phyloP scores from a whole-genome alignment of 2,888 invertebrate genomes.

The Diachrysia chrysitis region DNA sequence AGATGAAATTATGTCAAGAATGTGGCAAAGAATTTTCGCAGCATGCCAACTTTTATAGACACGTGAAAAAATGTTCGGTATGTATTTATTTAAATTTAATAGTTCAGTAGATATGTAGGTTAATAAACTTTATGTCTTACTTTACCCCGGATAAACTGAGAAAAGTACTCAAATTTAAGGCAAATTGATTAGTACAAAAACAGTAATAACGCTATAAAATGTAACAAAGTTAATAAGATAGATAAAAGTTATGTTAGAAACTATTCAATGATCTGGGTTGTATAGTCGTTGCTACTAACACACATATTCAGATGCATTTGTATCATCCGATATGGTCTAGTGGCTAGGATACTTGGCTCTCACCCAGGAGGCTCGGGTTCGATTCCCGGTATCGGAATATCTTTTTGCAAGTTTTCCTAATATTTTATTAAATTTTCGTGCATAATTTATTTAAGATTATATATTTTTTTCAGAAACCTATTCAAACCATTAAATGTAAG shows the following conservation, averaged over 20 bases:
- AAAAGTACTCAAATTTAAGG: too few species aligned
- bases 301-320: rapidly evolving
- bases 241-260: too few species aligned
- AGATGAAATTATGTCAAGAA: constrained; percentile 61
- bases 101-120: too few species aligned
- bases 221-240: too few species aligned
- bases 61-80: constrained; percentile 69
- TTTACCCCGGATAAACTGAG: too few species aligned
- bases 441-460: not conserved
- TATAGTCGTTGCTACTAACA: too few species aligned
- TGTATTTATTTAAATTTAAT: constrained; percentile 19
- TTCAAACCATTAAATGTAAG: constrained; percentile 55
- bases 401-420: constrained; percentile 30
- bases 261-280: too few species aligned
- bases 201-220: too few species aligned
- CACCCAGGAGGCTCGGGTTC: constrained; percentile 91
- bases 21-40: constrained; percentile 66
- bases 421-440: not conserved
- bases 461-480: constrained; percentile 27
- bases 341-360: constrained; percentile 93
- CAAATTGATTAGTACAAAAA: too few species aligned
- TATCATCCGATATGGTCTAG: constrained; percentile 88
- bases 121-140: too few species aligned
- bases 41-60: constrained; percentile 60
- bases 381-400: constrained; percentile 89